phyloP scores from a whole-genome alignment of 1,140 invertebrate species.

The Polypedilum vanderplanki region DNA sequence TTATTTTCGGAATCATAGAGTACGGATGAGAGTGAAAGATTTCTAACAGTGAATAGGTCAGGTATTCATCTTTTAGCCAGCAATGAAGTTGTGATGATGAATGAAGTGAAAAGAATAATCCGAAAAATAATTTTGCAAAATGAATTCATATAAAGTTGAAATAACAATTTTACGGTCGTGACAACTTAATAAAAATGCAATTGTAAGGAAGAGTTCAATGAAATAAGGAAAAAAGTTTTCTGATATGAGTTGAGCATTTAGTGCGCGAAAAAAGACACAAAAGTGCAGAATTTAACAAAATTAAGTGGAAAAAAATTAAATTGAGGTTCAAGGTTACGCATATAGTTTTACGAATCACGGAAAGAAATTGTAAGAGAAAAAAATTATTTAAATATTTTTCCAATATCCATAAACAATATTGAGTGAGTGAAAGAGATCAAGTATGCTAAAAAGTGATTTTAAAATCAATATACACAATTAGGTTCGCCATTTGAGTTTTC shows the following conservation, averaged over 20 bases:
- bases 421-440: too few species aligned
- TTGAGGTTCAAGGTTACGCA: constrained; percentile 17
- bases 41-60: background rate
- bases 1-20: constrained; percentile 2
- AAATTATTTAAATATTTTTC: too few species aligned
- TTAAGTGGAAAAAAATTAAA: background rate
- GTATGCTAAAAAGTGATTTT: too few species aligned
- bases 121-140: background rate
- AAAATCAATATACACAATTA: too few species aligned
- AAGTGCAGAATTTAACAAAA: background rate
- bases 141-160: background rate
- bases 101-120: background rate
- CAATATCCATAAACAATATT: too few species aligned
- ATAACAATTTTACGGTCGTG: background rate
- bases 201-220: background rate
- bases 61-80: background rate
- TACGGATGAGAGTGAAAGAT: constrained; percentile 3
- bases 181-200: background rate
- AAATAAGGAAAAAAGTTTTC: background rate
- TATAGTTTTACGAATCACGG: too few species aligned
- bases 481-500: too few species aligned
- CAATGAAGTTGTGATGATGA: background rate
- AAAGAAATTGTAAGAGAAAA: too few species aligned
- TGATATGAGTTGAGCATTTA: background rate
- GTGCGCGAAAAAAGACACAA: too few species aligned